Percentiles rank a stretch among this genome's conserved stretches.
These are phyloP conservation scores for Exephanes ischioxanthus DNA, from an alignment of 2,888 invertebrate species.

Conservation along the genomic window DNA sequence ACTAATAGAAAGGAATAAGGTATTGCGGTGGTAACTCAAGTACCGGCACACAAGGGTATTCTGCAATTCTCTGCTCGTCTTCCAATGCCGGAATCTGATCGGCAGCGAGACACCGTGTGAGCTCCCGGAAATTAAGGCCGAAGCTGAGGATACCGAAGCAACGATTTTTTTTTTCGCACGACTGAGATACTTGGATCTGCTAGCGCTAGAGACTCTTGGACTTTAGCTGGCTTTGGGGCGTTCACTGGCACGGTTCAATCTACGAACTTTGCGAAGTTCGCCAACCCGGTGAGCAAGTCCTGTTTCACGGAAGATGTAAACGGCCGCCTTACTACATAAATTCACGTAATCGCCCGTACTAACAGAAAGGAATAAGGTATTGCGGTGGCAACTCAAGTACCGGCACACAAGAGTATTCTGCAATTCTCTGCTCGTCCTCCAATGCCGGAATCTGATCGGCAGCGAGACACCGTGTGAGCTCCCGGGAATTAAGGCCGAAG, in stretches of 20 bases:
- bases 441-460: neutral
- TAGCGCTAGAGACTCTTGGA: neutral
- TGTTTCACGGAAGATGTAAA: constrained; percentile 36
- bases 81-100: neutral
- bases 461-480: neutral
- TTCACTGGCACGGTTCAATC: constrained; percentile 17
- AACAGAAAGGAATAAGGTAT: constrained; percentile 73
- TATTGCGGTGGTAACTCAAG: constrained; percentile 33
- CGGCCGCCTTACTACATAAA: constrained; percentile 56
- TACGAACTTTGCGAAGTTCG: constrained; percentile 13
- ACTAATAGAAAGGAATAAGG: constrained; percentile 74
- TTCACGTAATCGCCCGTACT: constrained; percentile 70
- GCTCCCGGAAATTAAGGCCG: neutral
- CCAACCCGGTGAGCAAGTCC: neutral
- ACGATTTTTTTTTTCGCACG: neutral
- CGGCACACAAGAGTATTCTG: constrained; percentile 8
- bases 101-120: neutral
- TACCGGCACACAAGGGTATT: constrained; percentile 21
- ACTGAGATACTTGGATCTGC: neutral
- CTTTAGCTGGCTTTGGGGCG: neutral
- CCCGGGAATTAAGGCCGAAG: neutral
- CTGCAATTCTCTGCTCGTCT: constrained; percentile 16
- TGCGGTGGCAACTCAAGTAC: constrained; percentile 31
- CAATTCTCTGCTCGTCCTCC: constrained; percentile 10
- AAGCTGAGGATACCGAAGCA: neutral